Base-by-base conservation (phyloP, 2,113 vertebrate species). In the Dermatemys mawii region DNA sequence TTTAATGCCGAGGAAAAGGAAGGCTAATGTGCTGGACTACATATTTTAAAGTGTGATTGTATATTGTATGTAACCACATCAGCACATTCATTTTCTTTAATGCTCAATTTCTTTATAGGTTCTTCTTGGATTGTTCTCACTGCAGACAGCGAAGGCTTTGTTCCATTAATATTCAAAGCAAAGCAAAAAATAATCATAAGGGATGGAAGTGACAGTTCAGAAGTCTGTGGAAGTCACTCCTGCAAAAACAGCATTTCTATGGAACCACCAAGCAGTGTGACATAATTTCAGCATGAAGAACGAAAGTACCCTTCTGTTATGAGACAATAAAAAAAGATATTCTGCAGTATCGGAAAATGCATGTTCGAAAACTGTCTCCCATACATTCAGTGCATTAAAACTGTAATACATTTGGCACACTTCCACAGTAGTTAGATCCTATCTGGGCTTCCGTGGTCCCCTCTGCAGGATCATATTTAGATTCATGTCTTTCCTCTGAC, bases 101-200 rank as follows among this genome's bases (percentile, higher is more conserved):
- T 78, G 38, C 83, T 97, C 93, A 50, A 57, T 90, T 96, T 97
- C 13, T 95, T 94, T 87, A 38, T 81, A 99, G 99, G 99, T 83
- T 98, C 98, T 4, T 92, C 98, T 94, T 99, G 99, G 99, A 97
- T 99, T 14, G 98, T 98, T 32, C 98, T 99, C 14, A 98, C 99
- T 82, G 98, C 98, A 38, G 99, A 99, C 93, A 98, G 97, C 21
- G 98, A 99, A 0, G 99, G 99, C 85, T 99, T 99, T 88, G 98
- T 99, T 81, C 99, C 99, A 22, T 97, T 99, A 95, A 98, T 97
- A 10, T 99, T 99, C 97, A 98, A 98, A 96, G 97, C 98, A 95
- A 98, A 98, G 93, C 98, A 99, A 55, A 99, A 99, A 84, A 98
- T 99, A 78, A 98, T 97, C 1, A 98, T 99, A 95, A 98, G 99